Conservation (phyloP, 2,888 invertebrate species). For the Pollenia angustigena region DNA sequence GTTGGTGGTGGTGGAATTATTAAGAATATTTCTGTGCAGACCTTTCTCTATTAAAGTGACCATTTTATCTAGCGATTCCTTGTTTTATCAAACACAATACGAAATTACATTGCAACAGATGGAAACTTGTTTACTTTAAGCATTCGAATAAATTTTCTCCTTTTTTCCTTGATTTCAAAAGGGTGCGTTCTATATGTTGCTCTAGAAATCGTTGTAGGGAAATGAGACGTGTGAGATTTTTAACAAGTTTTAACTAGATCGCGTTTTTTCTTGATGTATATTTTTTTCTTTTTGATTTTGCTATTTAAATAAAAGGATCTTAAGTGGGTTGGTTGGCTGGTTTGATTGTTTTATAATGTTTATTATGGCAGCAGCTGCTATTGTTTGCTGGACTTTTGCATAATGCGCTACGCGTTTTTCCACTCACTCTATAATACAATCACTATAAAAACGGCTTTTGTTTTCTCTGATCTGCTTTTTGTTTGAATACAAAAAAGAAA, state of each 20-base stretch:
- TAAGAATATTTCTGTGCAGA: not conserved
- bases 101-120: constrained; percentile 42
- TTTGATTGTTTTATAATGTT: constrained; percentile 67
- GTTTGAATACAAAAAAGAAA: constrained; percentile 33
- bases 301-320: constrained; percentile 47
- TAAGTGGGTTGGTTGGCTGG: constrained; percentile 71
- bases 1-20: constrained; percentile 55
- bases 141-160: constrained; percentile 21
- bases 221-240: constrained; percentile 73
- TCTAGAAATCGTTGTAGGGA: constrained; percentile 51
- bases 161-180: constrained; percentile 55
- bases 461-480: constrained; percentile 48
- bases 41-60: constrained; percentile 54
- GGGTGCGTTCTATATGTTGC: constrained; percentile 48
- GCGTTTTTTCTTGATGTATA: constrained; percentile 33
- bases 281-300: constrained; percentile 6
- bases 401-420: constrained; percentile 55
- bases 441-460: constrained; percentile 39
- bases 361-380: constrained; percentile 63
- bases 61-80: constrained; percentile 61
- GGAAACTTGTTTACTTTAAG: constrained; percentile 53
- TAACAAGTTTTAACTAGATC: constrained; percentile 71
- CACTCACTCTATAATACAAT: constrained; percentile 32
- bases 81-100: constrained; percentile 10
- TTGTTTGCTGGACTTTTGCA: constrained; percentile 58